These are phyloP conservation scores for Plumapathes pennacea DNA, from an alignment of 92 coral and sea anemone species.

Conservation along the genomic window DNA sequence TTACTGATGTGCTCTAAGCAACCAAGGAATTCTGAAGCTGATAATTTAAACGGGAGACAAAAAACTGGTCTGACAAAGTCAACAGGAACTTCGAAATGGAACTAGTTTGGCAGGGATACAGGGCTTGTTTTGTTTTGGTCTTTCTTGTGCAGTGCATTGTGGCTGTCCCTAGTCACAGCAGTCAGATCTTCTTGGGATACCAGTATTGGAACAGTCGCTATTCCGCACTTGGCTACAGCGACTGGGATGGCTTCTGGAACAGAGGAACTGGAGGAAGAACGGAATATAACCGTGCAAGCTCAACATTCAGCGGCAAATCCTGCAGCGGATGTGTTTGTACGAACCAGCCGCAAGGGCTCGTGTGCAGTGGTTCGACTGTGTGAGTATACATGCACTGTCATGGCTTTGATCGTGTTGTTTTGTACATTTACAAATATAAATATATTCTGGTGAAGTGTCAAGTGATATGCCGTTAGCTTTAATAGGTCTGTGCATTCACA, in stretches of 20 bases:
- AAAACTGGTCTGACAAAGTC: background rate
- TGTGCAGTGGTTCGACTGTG: constrained; percentile 39
- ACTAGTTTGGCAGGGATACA: background rate
- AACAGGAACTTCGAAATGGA: background rate
- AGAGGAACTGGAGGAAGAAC: constrained; percentile 15
- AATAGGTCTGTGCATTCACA: too few species aligned
- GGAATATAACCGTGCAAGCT: constrained; percentile 33
- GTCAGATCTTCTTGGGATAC: constrained; percentile 40
- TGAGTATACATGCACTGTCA: background rate
- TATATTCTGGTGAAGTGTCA: too few species aligned
- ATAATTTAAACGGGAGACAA: background rate
- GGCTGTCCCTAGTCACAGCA: constrained; percentile 44
- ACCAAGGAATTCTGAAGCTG: constrained; percentile 24
- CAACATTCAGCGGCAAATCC: background rate
- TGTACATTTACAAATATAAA: too few species aligned
- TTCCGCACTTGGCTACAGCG: constrained; percentile 38
- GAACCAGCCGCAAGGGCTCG: constrained; percentile 23
- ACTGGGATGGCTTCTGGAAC: constrained; percentile 97
- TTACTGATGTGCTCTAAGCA: constrained; percentile 13
- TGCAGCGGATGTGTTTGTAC: constrained; percentile 63
- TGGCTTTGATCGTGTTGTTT: too few species aligned
- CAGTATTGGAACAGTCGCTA: constrained; percentile 81
- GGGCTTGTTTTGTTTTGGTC: constrained; percentile 4
- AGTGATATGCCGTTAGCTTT: too few species aligned
- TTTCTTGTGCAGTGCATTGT: background rate